A percentile compares a stretch with the other conserved stretches of the same genome.
Evolutionary conservation across 2,888 invertebrate genomes (phyloP).

Genomic region (Halictus ligatus): DNA sequence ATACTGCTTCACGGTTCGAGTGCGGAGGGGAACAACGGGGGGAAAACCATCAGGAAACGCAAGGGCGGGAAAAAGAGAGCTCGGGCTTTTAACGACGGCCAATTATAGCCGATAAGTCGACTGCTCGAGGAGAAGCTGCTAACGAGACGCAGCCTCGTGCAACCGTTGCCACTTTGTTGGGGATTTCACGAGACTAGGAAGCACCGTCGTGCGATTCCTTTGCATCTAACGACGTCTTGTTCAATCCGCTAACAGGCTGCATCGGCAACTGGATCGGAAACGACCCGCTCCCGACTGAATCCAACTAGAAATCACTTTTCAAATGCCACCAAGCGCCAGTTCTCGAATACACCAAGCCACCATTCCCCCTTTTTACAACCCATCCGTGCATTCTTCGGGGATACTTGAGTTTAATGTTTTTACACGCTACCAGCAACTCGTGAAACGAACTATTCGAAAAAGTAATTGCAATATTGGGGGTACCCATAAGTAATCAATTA

Average conservation of each 20-base stretch:
- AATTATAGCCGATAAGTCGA: constrained; percentile 75
- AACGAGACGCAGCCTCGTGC: constrained; percentile 66
- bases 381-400: background rate
- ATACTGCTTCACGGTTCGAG: background rate
- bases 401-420: background rate
- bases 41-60: constrained; percentile 3
- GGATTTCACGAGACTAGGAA: constrained; percentile 29
- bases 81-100: constrained; percentile 74
- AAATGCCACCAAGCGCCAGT: background rate
- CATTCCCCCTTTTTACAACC: background rate
- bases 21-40: background rate
- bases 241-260: background rate
- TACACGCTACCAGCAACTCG: background rate
- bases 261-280: background rate
- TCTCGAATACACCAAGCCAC: background rate
- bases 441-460: no score
- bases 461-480: no score
- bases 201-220: background rate
- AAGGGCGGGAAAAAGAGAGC: constrained; percentile 28
- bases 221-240: constrained; percentile 20
- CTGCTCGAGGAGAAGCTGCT: constrained; percentile 63
- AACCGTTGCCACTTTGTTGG: constrained; percentile 30
- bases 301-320: background rate
- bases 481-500: no score
- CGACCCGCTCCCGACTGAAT: background rate